Base-by-base conservation (phyloP, 2,888 invertebrate genomes). In the Hyppa rectilinea region DNA sequence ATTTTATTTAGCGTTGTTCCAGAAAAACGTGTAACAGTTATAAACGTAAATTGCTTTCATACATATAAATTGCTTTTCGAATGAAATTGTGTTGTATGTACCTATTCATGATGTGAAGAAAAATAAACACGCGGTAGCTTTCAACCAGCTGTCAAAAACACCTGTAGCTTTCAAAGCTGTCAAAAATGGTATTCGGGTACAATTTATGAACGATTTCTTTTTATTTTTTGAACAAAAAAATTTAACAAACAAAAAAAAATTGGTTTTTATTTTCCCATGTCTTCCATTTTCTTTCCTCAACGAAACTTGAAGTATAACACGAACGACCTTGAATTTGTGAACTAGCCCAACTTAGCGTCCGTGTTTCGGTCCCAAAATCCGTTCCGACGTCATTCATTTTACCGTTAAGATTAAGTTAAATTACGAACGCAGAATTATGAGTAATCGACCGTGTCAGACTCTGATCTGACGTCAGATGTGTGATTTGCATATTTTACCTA, bases 361-460 rank as follows among this genome's bases (percentile, higher is more conserved):
- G n/a, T n/a, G n/a, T n/a, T n/a, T n/a, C n/a, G n/a, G n/a, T n/a
- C n/a, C n/a, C n/a, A n/a, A 26, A 20, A 67, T 14, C 14, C 31
- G 26, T 20, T 1, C 26, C 12, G 2, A 23, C 40, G n/a, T 71
- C 40, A 71, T n/a, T 29, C n/a, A 9, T 26, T 36, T 43, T 40
- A 43, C 40, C 34, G 71, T 40, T 50, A 2, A 23, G 47, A 31
- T 56, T 9, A 9, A 61, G 38, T 26, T 49, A 36, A 62, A 59
- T 72, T 38, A 36, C 20, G 10, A n/a, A 26, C 5, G 2, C 45
- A 52, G 7, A n/a, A n/a, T 66, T 6, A 40, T 68, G 71, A 65
- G 40, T 79, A 74, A 79, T 65, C n/a, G 26, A 9, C n/a, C 14
- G 36, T 62, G 9, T 43, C 50, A 56, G 69, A 47, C 45, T 63